Percentiles rank a stretch among this genome's conserved stretches.
Evolutionary conservation across 2,888 invertebrate genomes (phyloP).

Genomic region (Amblyjoppa proteus): DNA sequence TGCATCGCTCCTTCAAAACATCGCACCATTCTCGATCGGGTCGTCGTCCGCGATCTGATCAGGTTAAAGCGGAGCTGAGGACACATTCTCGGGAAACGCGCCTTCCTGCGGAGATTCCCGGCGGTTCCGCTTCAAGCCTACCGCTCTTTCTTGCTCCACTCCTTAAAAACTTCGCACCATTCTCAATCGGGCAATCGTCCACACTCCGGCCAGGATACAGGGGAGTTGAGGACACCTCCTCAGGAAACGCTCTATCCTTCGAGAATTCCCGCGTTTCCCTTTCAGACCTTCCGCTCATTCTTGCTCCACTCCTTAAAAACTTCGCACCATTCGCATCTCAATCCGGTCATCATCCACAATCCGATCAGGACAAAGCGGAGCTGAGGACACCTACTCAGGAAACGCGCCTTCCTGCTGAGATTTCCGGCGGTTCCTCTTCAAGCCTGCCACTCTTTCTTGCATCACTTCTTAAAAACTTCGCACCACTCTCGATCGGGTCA

Average conservation of each 20-base stretch:
- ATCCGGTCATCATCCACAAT: not conserved
- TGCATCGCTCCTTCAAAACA: not conserved
- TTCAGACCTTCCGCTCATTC: not conserved
- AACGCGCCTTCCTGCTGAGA: not conserved
- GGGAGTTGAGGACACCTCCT: too few species aligned
- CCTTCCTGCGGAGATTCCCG: not conserved
- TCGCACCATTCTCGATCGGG: not conserved
- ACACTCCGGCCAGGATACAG: too few species aligned
- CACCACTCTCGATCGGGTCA: not conserved
- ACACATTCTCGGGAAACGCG: not conserved
- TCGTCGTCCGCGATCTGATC: not conserved
- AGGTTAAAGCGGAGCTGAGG: not conserved
- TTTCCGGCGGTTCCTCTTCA: not conserved
- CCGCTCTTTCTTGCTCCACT: not conserved
- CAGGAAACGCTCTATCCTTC: not conserved
- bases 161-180: not conserved
- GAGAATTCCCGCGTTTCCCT: not conserved
- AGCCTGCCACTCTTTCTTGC: not conserved
- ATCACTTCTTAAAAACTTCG: not conserved
- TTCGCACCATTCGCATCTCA: not conserved
- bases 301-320: not conserved
- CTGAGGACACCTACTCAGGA: not conserved
- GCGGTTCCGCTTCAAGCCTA: not conserved
- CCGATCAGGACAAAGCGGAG: not conserved
- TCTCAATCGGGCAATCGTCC: not conserved